phyloP scores from a whole-genome alignment of 2,888 invertebrate genomes.

The Drosophila colorata region DNA sequence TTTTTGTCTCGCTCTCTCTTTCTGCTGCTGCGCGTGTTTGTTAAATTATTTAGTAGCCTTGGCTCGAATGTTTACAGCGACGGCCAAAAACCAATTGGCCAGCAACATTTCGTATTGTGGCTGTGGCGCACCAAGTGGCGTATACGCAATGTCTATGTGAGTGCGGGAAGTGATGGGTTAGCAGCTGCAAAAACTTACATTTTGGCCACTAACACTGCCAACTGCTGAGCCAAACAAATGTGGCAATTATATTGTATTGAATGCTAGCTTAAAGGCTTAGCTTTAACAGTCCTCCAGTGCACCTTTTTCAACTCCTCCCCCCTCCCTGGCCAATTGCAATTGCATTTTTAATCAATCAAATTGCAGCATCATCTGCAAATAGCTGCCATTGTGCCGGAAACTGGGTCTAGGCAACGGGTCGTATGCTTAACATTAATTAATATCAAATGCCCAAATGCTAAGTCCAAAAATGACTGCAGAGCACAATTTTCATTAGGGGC shows the following conservation, averaged over 20 bases:
- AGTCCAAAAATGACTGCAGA: constrained; percentile 62
- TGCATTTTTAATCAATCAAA: constrained; percentile 75
- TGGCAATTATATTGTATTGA: constrained; percentile 27
- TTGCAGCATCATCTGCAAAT: constrained; percentile 59
- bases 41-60: constrained; percentile 29
- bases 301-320: background rate
- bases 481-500: constrained; percentile 66
- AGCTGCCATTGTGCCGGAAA: constrained; percentile 21
- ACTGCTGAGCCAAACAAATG: constrained; percentile 19
- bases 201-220: constrained; percentile 7
- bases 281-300: background rate
- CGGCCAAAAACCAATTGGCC: constrained; percentile 13
- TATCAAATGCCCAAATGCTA: constrained; percentile 64
- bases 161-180: background rate
- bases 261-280: constrained; percentile 20
- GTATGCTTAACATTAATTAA: constrained; percentile 75
- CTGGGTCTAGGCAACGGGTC: constrained; percentile 28
- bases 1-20: background rate
- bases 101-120: constrained; percentile 7
- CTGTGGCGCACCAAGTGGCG: constrained; percentile 12
- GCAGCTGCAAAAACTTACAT: constrained; percentile 27
- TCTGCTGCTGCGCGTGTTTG: background rate
- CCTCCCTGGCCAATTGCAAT: constrained; percentile 34
- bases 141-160: constrained; percentile 27
- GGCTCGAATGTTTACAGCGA: background rate